Conservation (phyloP, 1,140 invertebrate genomes). For the Drosophila truncata region DNA sequence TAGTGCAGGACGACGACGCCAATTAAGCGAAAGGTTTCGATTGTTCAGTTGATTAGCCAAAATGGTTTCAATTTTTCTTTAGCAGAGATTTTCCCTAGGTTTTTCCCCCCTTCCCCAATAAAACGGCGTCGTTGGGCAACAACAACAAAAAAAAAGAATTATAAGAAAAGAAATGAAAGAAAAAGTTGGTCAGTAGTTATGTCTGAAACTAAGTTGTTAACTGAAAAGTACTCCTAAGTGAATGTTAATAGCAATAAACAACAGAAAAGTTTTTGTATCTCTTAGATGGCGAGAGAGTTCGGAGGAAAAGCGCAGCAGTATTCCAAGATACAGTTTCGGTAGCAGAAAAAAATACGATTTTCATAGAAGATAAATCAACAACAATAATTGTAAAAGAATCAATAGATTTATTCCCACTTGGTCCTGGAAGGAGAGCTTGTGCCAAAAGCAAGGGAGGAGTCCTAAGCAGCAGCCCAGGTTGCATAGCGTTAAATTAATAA, state of each 20-base stretch:
- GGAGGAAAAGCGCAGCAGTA: constrained; percentile 29
- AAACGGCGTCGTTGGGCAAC: constrained; percentile 19
- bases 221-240: constrained; percentile 77
- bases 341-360: constrained; percentile 54
- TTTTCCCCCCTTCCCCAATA: not conserved
- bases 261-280: constrained; percentile 71
- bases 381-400: constrained; percentile 49
- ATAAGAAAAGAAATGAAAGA: constrained; percentile 4
- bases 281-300: constrained; percentile 30
- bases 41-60: constrained; percentile 51
- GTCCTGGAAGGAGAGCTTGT: constrained; percentile 27
- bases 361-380: constrained; percentile 47
- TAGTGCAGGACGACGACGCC: constrained; percentile 43
- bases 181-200: constrained; percentile 73
- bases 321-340: constrained; percentile 37
- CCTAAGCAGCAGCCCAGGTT: constrained; percentile 41
- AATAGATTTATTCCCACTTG: constrained; percentile 56
- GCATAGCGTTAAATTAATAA: constrained; percentile 55
- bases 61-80: constrained; percentile 49
- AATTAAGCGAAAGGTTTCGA: constrained; percentile 50
- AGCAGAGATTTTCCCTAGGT: constrained; percentile 20
- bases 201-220: constrained; percentile 79
- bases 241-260: constrained; percentile 58
- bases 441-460: constrained; percentile 38
- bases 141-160: constrained; percentile 15